A percentile compares a stretch with the other conserved stretches of the same genome.
These are phyloP conservation scores for Drosophila nr. medialis DNA, from an alignment of 2,888 invertebrate species.

Conservation along the genomic window DNA sequence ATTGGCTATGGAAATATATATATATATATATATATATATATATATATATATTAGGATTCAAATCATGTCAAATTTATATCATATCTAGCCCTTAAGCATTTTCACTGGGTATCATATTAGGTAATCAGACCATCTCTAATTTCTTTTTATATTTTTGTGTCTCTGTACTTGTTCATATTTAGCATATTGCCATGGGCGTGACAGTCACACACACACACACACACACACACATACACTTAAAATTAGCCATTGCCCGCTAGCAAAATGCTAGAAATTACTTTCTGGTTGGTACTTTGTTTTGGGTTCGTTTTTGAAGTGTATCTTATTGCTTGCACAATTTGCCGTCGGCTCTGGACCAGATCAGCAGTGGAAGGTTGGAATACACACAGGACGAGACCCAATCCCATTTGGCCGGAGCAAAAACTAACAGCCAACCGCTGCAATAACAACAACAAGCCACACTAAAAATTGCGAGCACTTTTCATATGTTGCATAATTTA, in stretches of 20 bases:
- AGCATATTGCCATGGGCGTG: conserved; percentile 56
- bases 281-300: conserved; percentile 70
- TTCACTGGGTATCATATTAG: not conserved
- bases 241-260: conserved; percentile 32
- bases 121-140: conserved; percentile 10
- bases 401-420: conserved; percentile 18
- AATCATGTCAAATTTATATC: not conserved
- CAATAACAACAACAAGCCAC: conserved; percentile 24
- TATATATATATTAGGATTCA: not conserved
- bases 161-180: conserved; percentile 48
- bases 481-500: conserved; percentile 71
- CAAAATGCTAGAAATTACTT: conserved; percentile 64
- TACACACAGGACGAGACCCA: not conserved
- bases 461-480: conserved; percentile 29
- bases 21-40: not conserved
- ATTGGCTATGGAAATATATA: not conserved
- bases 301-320: conserved; percentile 54
- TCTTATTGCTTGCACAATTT: conserved; percentile 28
- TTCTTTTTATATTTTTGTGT: conserved; percentile 5
- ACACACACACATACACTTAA: not conserved
- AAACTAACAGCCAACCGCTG: conserved; percentile 35
- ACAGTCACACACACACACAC: conserved; percentile 14
- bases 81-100: not conserved
- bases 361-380: conserved; percentile 1
- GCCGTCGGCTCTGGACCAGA: conserved; percentile 34